Base-by-base conservation (phyloP, 2,113 vertebrate genomes). In the Furnarius figulus region DNA sequence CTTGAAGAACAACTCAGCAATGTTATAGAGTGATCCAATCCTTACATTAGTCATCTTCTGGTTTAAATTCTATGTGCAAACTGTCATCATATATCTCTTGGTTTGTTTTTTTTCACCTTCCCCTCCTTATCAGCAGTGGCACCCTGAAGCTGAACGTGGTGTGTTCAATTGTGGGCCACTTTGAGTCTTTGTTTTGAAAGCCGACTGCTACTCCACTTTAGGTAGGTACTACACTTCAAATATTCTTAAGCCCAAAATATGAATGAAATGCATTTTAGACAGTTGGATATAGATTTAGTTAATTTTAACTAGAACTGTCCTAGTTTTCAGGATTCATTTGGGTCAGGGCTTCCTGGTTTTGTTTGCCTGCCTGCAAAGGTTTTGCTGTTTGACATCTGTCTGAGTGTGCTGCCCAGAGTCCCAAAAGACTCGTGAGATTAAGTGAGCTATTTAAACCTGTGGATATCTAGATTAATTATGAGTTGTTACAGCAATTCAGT, bases 111-210 rank as follows among this genome's bases (percentile, higher is more conserved):
- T 35, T 58, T 7, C 16, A 8, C 35, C 8, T 66, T 40, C 12
- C 20, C 28, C 14, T n/a, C 79, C 24, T 61, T 46, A 33, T 8
- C 49, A 76, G 37, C 66, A 55, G 46, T 65, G 46, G 5, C 68
- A 5, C 24, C 14, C 18, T 85, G 30, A 89, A 73, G 46, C 50
- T 53, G 47, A 47, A 20, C 2, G 1, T 31, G 17, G 4, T 62
- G 27, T 58, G 5, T 37, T 71, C 0, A 0, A 44, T 33, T 4
- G 2, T 12, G 8, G 62, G 10, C 37, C 65, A 15, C 28, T 42
- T 56, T 75, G 37, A 44, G 27, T 25, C 35, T 61, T 42, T 24
- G 7, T 58, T 83, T 66, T 76, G 58, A 83, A 89, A 63, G 72
- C 77, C 46, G 24, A 42, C 15, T 42, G 40, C 40, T 56, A 52